Conservation (phyloP, 2,113 vertebrate genomes). For the Gracilinanus agilis region DNA sequence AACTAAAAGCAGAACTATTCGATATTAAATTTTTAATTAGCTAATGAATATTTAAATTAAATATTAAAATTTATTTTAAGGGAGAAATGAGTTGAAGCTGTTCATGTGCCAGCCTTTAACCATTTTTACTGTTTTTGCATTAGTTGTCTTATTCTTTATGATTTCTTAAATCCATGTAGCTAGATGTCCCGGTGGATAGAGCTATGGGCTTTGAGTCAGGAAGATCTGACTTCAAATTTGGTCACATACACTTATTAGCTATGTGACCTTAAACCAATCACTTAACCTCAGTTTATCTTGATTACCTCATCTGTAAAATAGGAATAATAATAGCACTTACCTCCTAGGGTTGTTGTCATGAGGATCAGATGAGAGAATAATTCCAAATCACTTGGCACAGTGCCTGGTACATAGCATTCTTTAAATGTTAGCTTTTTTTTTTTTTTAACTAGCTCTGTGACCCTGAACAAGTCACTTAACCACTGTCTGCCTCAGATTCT, state of each 20-base stretch:
- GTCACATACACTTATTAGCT: not conserved
- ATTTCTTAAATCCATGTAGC: constrained; percentile 14
- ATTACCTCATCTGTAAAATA: too few species aligned
- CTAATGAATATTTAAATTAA: not conserved
- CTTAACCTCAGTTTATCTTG: too few species aligned
- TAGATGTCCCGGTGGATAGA: not conserved
- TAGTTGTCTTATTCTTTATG: not conserved
- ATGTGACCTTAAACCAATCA: too few species aligned
- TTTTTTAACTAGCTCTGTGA: not conserved
- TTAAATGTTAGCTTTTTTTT: too few species aligned
- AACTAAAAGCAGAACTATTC: too few species aligned
- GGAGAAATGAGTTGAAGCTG: constrained; percentile 24
- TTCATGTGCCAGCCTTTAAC: constrained; percentile 8
- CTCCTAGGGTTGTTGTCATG: too few species aligned
- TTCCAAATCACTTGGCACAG: too few species aligned
- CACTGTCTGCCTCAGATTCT: not conserved
- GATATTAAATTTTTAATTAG: not conserved
- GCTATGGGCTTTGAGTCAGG: not conserved
- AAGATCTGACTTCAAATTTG: not conserved
- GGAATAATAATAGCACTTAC: too few species aligned
- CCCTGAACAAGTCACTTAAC: too few species aligned
- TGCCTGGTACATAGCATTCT: too few species aligned
- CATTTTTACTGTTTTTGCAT: constrained; percentile 19
- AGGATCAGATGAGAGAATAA: too few species aligned
- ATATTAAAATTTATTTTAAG: not conserved